phyloP scores from a whole-genome alignment of 2,797 vertebrate genomes.

The Muscicapa striata region DNA sequence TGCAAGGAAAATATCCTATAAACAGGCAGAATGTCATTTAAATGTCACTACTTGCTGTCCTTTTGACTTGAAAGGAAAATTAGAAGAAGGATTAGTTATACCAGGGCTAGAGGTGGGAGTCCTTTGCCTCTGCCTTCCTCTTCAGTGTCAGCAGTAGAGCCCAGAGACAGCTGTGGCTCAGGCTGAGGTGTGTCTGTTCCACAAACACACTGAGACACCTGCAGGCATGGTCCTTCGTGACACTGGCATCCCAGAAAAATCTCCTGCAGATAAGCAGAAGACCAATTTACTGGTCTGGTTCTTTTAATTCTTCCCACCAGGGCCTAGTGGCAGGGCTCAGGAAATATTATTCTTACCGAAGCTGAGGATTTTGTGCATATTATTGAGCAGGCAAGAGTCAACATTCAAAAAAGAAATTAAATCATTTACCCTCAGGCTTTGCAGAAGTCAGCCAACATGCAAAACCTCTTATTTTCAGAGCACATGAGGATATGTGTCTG shows the following conservation, averaged over 20 bases:
- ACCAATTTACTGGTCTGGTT: neutral
- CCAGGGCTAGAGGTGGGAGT: neutral
- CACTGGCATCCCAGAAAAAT: neutral
- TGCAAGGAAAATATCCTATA: neutral
- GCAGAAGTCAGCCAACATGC: neutral
- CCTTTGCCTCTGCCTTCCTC: neutral
- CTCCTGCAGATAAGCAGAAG: neutral
- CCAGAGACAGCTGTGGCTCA: neutral
- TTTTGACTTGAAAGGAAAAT: neutral
- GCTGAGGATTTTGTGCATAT: neutral
- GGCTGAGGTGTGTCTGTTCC: neutral
- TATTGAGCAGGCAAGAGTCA: neutral
- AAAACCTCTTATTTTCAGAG: neutral
- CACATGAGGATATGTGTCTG: neutral
- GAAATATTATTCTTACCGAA: neutral
- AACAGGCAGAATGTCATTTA: neutral
- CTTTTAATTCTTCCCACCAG: neutral
- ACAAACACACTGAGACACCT: neutral
- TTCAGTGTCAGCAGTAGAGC: neutral
- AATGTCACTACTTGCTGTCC: neutral
- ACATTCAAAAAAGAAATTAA: neutral
- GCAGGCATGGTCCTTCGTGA: rapidly evolving
- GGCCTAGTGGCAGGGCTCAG: neutral
- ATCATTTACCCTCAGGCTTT: neutral
- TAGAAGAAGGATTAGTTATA: neutral